Conservation (phyloP, 1,140 invertebrate species). For the Stegodyphus dumicola region DNA sequence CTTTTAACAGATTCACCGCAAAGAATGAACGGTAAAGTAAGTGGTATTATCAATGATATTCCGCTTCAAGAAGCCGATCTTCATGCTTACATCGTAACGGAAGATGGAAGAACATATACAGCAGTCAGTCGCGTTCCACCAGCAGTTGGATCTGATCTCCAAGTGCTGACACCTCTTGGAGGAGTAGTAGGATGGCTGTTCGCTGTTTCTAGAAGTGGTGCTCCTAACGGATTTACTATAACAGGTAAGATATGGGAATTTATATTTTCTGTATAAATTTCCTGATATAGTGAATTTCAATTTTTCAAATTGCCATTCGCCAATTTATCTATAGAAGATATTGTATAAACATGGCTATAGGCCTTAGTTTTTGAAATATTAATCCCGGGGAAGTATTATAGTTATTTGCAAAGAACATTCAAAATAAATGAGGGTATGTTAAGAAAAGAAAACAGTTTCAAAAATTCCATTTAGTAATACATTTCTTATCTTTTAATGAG, state of each 20-base stretch:
- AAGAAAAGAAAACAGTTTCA: no score
- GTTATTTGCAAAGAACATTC: no score
- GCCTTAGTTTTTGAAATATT: no score
- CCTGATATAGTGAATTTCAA: no score
- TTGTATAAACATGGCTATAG: no score
- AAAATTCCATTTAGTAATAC: no score
- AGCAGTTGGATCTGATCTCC: slow-evolving; percentile 80
- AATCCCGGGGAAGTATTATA: no score
- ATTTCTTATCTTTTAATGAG: no score
- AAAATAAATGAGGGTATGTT: no score
- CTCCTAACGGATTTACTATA: slow-evolving; percentile 87
- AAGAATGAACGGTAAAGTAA: slow-evolving; percentile 86
- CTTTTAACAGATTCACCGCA: slow-evolving; percentile 77
- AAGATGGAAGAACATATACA: slow-evolving; percentile 89
- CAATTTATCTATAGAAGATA: no score
- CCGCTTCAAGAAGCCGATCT: slow-evolving; percentile 82
- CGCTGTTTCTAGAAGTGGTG: slow-evolving; percentile 79
- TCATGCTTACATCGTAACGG: slow-evolving; percentile 90
- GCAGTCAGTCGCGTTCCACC: slow-evolving; percentile 84
- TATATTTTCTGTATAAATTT: background rate
- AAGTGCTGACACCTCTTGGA: slow-evolving; percentile 82
- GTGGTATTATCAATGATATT: slow-evolving; percentile 81
- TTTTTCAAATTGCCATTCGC: no score
- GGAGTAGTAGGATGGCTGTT: slow-evolving; percentile 91
- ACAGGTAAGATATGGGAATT: slow-evolving; percentile 71